These are phyloP conservation scores for Glyphotaelius pellucidus DNA, from an alignment of 2,888 invertebrate genomes.

Conservation along the genomic window DNA sequence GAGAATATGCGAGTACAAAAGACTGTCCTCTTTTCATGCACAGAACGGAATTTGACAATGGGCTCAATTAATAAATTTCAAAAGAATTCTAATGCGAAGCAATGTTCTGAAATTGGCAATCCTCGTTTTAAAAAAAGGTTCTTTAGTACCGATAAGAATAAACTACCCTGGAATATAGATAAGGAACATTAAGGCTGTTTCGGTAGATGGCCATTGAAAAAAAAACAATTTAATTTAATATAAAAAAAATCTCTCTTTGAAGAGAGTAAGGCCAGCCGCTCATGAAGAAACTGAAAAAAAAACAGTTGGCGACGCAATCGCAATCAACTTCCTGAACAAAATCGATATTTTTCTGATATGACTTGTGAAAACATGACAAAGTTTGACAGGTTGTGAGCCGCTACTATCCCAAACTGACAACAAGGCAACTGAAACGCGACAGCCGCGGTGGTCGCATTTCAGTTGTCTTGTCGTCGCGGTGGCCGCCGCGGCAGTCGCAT, in stretches of 20 bases:
- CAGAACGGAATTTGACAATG: constrained; percentile 11
- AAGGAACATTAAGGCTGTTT: not conserved
- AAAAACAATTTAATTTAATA: not conserved
- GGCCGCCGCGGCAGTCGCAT: too few species aligned
- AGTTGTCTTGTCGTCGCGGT: too few species aligned
- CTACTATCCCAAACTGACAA: too few species aligned
- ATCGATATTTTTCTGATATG: too few species aligned
- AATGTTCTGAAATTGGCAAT: constrained; percentile 27
- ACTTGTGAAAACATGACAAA: too few species aligned
- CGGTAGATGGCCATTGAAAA: not conserved
- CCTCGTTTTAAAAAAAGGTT: constrained; percentile 5
- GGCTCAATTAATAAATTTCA: constrained; percentile 26
- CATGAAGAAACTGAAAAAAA: too few species aligned
- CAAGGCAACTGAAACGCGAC: too few species aligned
- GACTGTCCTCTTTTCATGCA: constrained; percentile 8
- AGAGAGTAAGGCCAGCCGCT: too few species aligned
- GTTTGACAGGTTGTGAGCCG: too few species aligned
- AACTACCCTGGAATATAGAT: not conserved
- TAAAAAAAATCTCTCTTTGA: not conserved
- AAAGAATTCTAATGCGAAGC: constrained; percentile 16
- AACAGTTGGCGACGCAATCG: too few species aligned
- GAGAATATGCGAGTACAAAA: constrained; percentile 32
- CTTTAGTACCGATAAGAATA: not conserved
- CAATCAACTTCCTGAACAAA: too few species aligned
- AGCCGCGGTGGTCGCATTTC: too few species aligned